Evolutionary conservation across 2,113 vertebrate species (phyloP).

Genomic region (Piprites chloris): DNA sequence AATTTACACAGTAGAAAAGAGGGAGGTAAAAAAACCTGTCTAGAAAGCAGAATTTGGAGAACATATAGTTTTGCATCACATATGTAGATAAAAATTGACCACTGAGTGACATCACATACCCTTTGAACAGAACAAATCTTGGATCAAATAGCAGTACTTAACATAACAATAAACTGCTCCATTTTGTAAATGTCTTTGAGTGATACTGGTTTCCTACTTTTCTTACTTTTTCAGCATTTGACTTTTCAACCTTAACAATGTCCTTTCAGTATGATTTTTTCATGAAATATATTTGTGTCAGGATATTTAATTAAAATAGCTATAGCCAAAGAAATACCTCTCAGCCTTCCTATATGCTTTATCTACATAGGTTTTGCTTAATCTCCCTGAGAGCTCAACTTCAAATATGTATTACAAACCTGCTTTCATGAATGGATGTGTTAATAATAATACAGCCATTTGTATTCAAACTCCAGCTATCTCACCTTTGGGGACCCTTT

Average conservation of each 20-base stretch:
- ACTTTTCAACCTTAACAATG: background rate
- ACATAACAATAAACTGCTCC: background rate
- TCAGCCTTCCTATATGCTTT: background rate
- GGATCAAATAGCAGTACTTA: background rate
- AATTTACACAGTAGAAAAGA: background rate
- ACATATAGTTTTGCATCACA: background rate
- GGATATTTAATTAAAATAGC: background rate
- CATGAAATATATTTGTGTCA: background rate
- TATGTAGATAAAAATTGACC: background rate
- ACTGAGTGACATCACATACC: background rate
- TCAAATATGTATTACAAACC: constrained; percentile 40
- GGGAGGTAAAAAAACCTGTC: background rate
- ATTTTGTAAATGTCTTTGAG: background rate
- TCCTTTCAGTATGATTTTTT: background rate
- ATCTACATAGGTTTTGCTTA: background rate
- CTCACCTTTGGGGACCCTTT: constrained; percentile 71
- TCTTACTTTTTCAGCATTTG: background rate
- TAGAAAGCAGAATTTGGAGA: background rate
- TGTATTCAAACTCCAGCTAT: constrained; percentile 64
- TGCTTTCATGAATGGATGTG: constrained; percentile 48
- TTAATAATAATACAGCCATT: constrained; percentile 70
- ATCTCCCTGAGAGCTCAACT: background rate
- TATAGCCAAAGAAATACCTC: background rate
- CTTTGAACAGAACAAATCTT: background rate
- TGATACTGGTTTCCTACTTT: background rate